phyloP scores from a whole-genome alignment of 1,140 invertebrate genomes.

The Akabosia matsudoensis region DNA sequence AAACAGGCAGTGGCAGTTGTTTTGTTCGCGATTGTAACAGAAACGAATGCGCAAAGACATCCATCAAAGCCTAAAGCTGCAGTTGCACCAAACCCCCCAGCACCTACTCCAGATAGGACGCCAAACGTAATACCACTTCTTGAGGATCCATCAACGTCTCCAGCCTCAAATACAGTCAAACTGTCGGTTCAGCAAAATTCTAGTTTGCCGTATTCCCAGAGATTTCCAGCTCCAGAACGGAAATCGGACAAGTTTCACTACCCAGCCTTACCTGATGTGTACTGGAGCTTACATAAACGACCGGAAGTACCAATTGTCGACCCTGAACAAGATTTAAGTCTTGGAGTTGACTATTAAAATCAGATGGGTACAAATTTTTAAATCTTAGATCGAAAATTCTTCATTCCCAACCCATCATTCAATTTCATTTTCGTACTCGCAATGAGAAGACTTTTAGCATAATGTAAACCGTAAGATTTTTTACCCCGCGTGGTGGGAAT shows the following conservation, averaged over 20 bases:
- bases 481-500: too few species aligned
- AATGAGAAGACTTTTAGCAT: too few species aligned
- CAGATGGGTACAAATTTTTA: too few species aligned
- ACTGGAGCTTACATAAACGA: not conserved
- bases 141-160: not conserved
- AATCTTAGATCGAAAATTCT: too few species aligned
- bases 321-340: too few species aligned
- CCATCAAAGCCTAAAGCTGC: not conserved
- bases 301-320: constrained; percentile 1
- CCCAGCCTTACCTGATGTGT: not conserved
- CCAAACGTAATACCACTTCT: not conserved
- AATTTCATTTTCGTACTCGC: too few species aligned
- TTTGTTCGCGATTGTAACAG: too few species aligned
- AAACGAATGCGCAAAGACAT: not conserved
- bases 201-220: not conserved
- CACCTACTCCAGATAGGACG: not conserved
- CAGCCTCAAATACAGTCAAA: too few species aligned
- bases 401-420: too few species aligned
- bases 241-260: not conserved
- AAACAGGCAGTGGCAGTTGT: not conserved
- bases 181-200: not conserved
- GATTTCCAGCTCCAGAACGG: not conserved
- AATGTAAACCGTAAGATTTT: too few species aligned
- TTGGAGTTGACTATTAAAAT: too few species aligned
- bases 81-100: not conserved